Evolutionary conservation across 2,797 vertebrate genomes (phyloP).

Genomic region (Naso thynnoides): DNA sequence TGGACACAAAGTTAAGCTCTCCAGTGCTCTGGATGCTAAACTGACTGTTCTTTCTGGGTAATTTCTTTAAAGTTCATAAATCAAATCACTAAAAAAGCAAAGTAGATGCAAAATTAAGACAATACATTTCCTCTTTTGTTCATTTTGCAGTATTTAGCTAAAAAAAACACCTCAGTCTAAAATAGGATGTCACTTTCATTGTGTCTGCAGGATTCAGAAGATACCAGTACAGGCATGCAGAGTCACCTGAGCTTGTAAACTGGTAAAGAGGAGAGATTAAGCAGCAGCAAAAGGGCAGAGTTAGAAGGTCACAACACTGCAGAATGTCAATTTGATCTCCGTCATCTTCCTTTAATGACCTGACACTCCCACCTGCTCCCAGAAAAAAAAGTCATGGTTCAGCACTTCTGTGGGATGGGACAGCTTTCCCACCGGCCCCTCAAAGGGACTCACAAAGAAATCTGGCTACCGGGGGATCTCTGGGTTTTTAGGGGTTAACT

Average conservation of each 20-base stretch:
- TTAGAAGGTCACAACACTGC: constrained; percentile 53
- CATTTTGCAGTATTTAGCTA: background rate
- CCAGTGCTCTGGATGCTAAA: constrained; percentile 47
- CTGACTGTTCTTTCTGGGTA: background rate
- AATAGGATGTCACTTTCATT: background rate
- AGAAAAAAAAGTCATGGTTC: constrained; percentile 50
- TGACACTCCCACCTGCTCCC: constrained; percentile 63
- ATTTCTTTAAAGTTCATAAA: constrained; percentile 27
- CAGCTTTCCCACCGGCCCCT: constrained; percentile 38
- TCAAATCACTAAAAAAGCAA: too few relatives aligned
- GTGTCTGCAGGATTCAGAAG: constrained; percentile 15
- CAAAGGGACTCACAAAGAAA: constrained; percentile 44
- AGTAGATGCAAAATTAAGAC: constrained; percentile 1
- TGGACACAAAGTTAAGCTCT: constrained; percentile 29
- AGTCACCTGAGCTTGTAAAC: constrained; percentile 42
- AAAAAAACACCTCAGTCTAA: background rate
- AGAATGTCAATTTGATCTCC: constrained; percentile 63
- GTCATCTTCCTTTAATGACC: constrained; percentile 51
- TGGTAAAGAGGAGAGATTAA: constrained; percentile 45
- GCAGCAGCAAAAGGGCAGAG: constrained; percentile 32
- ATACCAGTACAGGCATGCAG: constrained; percentile 12
- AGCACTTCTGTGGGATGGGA: constrained; percentile 52
- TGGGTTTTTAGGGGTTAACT: constrained; percentile 54
- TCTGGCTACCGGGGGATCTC: constrained; percentile 43
- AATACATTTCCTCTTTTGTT: background rate